Evolutionary conservation across 2,797 vertebrate genomes (phyloP).

Genomic region (Acrocephalus scirpaceus): DNA sequence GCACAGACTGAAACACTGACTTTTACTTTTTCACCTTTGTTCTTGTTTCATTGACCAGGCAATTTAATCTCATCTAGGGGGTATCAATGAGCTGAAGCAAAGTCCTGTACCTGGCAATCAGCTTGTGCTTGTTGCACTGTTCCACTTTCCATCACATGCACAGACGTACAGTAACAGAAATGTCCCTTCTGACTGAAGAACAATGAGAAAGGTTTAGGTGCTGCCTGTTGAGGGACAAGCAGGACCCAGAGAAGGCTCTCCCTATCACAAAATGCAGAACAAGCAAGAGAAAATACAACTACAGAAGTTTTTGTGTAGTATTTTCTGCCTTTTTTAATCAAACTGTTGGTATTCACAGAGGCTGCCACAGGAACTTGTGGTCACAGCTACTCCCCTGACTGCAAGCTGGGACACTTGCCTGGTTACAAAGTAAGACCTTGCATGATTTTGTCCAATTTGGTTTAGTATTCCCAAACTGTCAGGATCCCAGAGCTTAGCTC

Average conservation of each 20-base stretch:
- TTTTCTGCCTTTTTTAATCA: neutral
- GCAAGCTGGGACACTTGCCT: neutral
- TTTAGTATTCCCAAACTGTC: neutral
- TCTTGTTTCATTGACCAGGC: neutral
- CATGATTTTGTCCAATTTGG: neutral
- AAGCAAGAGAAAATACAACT: neutral
- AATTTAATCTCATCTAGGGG: neutral
- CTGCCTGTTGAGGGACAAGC: neutral
- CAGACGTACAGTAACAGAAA: neutral
- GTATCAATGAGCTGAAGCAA: neutral
- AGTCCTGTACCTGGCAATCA: neutral
- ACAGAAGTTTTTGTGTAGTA: neutral
- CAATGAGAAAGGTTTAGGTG: accelerated
- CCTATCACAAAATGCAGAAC: neutral
- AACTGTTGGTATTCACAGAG: neutral
- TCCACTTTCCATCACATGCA: accelerated
- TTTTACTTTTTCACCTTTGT: neutral
- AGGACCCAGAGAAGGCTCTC: neutral
- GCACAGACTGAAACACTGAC: neutral
- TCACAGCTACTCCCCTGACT: neutral
- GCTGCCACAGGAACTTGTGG: neutral
- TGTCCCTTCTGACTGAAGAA: neutral
- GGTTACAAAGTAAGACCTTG: neutral
- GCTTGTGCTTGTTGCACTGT: neutral
- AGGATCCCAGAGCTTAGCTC: neutral